A percentile compares a stretch with the other conserved stretches of the same genome.
Conservation (phyloP, 2,888 invertebrate species). For the Eurois occulta region DNA sequence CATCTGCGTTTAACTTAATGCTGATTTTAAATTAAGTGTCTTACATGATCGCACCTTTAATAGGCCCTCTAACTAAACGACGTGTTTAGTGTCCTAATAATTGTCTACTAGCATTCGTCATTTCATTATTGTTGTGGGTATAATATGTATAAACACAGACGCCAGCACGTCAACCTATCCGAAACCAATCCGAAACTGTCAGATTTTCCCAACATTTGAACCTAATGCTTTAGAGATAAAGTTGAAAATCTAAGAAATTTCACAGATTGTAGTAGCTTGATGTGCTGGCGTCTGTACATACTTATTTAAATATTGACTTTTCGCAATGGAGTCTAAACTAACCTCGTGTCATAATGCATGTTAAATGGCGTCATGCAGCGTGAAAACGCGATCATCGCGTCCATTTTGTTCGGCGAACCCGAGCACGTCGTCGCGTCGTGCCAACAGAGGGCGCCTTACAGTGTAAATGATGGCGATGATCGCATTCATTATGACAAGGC, state of each 20-base stretch:
- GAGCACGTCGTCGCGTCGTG: neutral
- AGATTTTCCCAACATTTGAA: no score
- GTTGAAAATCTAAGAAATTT: no score
- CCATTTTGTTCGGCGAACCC: neutral
- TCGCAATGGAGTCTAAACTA: neutral
- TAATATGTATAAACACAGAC: no score
- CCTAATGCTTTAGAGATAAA: no score
- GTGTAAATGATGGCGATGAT: neutral
- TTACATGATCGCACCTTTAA: neutral
- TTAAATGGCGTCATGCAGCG: no score
- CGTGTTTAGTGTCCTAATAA: neutral
- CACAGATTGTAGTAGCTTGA: no score
- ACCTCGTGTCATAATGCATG: neutral
- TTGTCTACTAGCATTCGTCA: neutral
- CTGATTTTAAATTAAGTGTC: neutral
- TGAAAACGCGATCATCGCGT: neutral
- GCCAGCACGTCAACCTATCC: no score
- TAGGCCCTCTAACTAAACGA: neutral
- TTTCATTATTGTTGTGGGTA: neutral
- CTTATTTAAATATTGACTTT: slow-evolving; percentile 33
- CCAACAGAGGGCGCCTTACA: neutral
- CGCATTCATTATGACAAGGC: neutral
- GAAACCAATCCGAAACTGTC: no score
- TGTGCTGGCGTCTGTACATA: no score
- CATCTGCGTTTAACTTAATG: slow-evolving; percentile 18